These are phyloP conservation scores for Actinernus sp. DNA, from an alignment of 92 coral and sea anemone genomes.

Conservation along the genomic window DNA sequence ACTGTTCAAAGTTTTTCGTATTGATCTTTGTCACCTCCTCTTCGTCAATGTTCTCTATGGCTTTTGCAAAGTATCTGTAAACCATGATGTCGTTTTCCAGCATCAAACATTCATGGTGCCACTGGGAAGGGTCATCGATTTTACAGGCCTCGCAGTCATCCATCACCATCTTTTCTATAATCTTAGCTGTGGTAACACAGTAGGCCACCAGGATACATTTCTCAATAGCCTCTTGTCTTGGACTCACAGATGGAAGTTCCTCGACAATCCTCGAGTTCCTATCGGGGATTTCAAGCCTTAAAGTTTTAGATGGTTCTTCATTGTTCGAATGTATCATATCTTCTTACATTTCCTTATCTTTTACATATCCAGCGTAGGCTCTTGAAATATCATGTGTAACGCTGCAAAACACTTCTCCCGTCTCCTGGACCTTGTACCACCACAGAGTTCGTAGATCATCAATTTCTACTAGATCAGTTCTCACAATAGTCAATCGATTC, in stretches of 20 bases:
- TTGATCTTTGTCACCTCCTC: too few species aligned
- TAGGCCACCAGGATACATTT: background rate
- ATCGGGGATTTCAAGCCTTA: background rate
- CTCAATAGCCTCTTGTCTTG: slow-evolving; percentile 5
- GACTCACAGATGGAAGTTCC: background rate
- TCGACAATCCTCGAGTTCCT: background rate
- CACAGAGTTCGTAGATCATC: too few species aligned
- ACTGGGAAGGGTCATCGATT: background rate
- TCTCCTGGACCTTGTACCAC: background rate
- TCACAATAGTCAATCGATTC: too few species aligned
- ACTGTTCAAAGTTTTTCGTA: background rate
- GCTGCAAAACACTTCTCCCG: background rate
- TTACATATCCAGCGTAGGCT: slow-evolving; percentile 4
- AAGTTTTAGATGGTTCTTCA: background rate
- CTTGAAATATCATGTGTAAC: background rate
- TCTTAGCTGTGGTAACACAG: background rate
- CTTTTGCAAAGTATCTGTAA: too few species aligned
- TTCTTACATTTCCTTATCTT: background rate
- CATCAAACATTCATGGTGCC: slow-evolving; percentile 1
- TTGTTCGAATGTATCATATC: background rate
- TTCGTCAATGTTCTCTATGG: too few species aligned
- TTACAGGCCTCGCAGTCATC: slow-evolving; percentile 4
- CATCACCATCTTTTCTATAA: background rate
- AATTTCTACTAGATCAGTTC: too few species aligned
- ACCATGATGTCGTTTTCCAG: slow-evolving; percentile 12